Evolutionary conservation across 2,797 vertebrate genomes (phyloP).

Genomic region (Clarias platycephalus): DNA sequence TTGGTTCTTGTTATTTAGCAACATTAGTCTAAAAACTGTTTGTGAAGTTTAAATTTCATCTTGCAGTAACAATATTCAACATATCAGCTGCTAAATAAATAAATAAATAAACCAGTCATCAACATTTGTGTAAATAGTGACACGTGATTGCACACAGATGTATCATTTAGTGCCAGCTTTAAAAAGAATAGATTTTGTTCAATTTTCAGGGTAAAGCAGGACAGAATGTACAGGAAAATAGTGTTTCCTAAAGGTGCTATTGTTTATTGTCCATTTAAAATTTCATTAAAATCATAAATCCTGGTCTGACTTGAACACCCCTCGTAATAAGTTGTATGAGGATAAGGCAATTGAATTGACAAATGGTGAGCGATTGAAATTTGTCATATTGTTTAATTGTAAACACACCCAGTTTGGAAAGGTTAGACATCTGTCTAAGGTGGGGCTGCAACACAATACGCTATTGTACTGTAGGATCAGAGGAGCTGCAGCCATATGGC

Average conservation of each 20-base stretch:
- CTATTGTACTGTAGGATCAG: conserved; percentile 72
- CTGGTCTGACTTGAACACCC: too few species aligned
- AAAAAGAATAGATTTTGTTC: too few species aligned
- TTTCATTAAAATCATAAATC: too few species aligned
- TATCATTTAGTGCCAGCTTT: too few species aligned
- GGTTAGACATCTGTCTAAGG: too few species aligned
- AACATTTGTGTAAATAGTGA: not conserved
- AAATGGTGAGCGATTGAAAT: not conserved
- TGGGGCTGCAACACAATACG: conserved; percentile 70
- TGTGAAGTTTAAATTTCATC: not conserved
- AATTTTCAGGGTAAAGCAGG: too few species aligned
- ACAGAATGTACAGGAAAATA: too few species aligned
- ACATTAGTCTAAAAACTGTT: not conserved
- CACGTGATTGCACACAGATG: not conserved
- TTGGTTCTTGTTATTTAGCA: not conserved
- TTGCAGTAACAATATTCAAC: too few species aligned
- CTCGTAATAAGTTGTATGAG: not conserved
- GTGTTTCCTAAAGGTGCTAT: not conserved
- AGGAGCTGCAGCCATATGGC: conserved; percentile 69
- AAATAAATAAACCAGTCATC: not conserved
- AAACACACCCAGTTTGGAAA: conserved; percentile 47
- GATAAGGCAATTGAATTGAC: not conserved
- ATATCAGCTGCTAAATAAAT: too few species aligned
- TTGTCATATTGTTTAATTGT: not conserved
- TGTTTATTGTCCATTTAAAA: not conserved